Conservation (phyloP, 2,113 vertebrate genomes). For the Oreochromis niloticus region DNA sequence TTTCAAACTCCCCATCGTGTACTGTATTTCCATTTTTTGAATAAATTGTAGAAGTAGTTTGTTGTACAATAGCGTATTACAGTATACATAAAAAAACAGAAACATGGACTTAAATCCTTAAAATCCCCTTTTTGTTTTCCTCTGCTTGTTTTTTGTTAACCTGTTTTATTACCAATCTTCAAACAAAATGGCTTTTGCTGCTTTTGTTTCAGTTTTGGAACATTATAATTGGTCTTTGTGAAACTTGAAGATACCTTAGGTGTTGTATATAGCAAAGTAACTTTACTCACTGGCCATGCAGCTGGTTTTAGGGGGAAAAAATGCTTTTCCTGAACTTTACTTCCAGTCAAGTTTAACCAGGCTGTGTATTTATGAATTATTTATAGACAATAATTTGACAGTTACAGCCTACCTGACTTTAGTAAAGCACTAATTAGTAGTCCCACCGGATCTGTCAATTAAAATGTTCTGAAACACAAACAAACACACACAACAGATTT, state of each 20-base stretch:
- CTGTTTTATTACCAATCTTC: neutral
- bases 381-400: neutral
- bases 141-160: neutral
- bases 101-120: neutral
- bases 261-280: neutral
- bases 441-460: neutral
- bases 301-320: neutral
- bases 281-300: neutral
- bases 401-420: neutral
- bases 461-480: neutral
- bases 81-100: neutral
- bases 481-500: neutral
- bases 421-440: neutral
- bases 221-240: conserved; percentile 7
- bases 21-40: neutral
- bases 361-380: neutral
- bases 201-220: neutral
- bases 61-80: neutral
- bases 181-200: neutral
- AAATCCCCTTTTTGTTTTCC: neutral
- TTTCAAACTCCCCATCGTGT: neutral
- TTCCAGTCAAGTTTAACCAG: neutral
- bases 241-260: neutral
- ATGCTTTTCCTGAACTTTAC: neutral
- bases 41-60: neutral